Conservation (phyloP, 2,113 vertebrate species). For the Microtus pennsylvanicus region DNA sequence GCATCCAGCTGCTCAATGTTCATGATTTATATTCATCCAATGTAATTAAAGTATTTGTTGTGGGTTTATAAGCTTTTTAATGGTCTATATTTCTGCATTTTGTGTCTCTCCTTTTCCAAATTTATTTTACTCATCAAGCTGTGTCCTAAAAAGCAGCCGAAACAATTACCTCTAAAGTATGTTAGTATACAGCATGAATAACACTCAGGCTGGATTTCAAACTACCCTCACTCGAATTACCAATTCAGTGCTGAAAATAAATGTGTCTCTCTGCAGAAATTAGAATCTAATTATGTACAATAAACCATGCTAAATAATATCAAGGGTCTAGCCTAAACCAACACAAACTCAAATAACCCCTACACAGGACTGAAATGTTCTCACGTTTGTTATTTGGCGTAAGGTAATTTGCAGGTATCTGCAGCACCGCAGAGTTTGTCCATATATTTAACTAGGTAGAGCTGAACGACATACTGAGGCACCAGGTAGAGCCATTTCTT, state of each 20-base stretch:
- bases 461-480: neutral
- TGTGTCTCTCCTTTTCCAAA: conserved; percentile 80
- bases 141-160: conserved; percentile 81
- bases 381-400: neutral
- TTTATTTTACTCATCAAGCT: conserved; percentile 84
- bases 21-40: conserved; percentile 83
- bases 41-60: conserved; percentile 86
- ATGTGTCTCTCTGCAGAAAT: conserved; percentile 80
- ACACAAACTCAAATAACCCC: conserved; percentile 73
- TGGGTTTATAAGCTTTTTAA: conserved; percentile 82
- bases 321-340: conserved; percentile 78
- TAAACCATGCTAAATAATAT: conserved; percentile 81
- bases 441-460: conserved; percentile 4
- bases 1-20: conserved; percentile 80
- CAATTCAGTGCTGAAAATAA: conserved; percentile 82
- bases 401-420: conserved; percentile 12
- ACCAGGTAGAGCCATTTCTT: conserved; percentile 6
- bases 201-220: conserved; percentile 78
- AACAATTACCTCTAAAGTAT: conserved; percentile 82
- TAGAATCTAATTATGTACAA: conserved; percentile 80
- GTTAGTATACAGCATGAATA: conserved; percentile 79
- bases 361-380: conserved; percentile 36
- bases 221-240: conserved; percentile 77
- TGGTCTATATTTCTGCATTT: conserved; percentile 83
- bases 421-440: neutral